These are phyloP conservation scores for Lithophane ornitopus DNA, from an alignment of 2,888 invertebrate species.

Conservation along the genomic window DNA sequence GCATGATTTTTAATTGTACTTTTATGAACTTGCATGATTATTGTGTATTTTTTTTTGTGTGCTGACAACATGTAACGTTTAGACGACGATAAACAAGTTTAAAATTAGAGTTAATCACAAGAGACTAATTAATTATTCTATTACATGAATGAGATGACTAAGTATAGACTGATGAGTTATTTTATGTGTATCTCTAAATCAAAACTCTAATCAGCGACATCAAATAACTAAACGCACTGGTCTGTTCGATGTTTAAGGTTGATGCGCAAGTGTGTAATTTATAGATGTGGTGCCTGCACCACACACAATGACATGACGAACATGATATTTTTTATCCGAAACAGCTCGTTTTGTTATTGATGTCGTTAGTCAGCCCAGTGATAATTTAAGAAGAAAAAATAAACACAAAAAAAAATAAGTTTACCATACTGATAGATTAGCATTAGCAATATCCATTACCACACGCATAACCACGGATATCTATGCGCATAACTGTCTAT, in stretches of 20 bases:
- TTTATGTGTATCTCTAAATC: no score
- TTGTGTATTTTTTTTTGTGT: slow-evolving; percentile 21
- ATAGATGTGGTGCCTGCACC: neutral
- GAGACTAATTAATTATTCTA: slow-evolving; percentile 15
- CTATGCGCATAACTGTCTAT: no score
- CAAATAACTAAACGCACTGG: neutral
- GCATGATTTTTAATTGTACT: slow-evolving; percentile 54
- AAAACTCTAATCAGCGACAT: neutral
- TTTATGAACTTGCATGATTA: slow-evolving; percentile 45
- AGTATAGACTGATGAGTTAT: neutral
- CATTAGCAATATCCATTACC: neutral
- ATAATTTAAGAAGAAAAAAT: neutral
- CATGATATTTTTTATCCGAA: neutral
- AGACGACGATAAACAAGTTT: neutral
- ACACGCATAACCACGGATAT: neutral
- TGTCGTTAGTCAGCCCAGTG: neutral
- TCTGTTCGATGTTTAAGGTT: neutral
- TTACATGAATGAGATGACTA: neutral
- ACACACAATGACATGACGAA: neutral
- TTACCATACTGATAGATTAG: neutral
- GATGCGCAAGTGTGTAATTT: no score
- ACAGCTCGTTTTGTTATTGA: neutral
- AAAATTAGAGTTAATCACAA: slow-evolving; percentile 15
- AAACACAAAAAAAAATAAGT: neutral
- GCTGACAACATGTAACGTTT: slow-evolving; percentile 4